Conservation (phyloP, 2,888 invertebrate genomes). For the Stenichneumon culpator region DNA sequence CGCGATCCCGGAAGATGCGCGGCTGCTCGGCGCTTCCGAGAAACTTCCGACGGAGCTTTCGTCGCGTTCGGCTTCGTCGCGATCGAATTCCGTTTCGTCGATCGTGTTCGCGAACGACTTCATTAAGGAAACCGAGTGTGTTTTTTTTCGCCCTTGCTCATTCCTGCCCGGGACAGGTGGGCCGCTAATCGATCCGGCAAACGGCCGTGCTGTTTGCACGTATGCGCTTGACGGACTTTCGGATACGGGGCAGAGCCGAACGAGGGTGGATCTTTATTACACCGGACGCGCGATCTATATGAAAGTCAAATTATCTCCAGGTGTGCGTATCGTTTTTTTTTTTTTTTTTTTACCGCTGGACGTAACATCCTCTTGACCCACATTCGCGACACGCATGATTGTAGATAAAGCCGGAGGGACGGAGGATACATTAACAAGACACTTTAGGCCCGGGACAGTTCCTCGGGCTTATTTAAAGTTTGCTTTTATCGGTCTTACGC, state of each 20-base stretch:
- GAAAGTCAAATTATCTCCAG: slow-evolving; percentile 64
- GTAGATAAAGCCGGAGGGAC: slow-evolving; percentile 40
- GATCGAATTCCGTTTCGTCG: not conserved
- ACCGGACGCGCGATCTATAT: slow-evolving; percentile 45
- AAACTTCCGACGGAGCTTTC: not conserved
- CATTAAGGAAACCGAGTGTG: not conserved
- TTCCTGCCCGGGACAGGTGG: not conserved
- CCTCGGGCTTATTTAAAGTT: slow-evolving; percentile 45
- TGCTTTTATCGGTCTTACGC: not conserved
- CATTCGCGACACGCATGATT: slow-evolving; percentile 50
- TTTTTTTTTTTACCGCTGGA: too few species aligned
- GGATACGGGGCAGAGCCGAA: not conserved
- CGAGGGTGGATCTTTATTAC: slow-evolving; percentile 65
- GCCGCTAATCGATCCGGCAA: not conserved
- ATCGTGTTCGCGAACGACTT: not conserved
- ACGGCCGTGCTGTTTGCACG: not conserved
- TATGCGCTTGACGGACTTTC: not conserved
- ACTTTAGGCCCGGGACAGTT: not conserved
- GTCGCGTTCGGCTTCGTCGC: not conserved
- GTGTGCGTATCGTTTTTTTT: slow-evolving; percentile 40
- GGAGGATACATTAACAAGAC: slow-evolving; percentile 47
- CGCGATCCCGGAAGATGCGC: slow-evolving; percentile 6
- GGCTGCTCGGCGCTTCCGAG: not conserved
- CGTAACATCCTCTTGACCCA: slow-evolving; percentile 60
- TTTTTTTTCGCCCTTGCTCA: not conserved